Evolutionary conservation across 2,888 invertebrate genomes (phyloP), one percentile per base, ranked within the genome.

Genomic region (Drosophila pullipes): DNA sequence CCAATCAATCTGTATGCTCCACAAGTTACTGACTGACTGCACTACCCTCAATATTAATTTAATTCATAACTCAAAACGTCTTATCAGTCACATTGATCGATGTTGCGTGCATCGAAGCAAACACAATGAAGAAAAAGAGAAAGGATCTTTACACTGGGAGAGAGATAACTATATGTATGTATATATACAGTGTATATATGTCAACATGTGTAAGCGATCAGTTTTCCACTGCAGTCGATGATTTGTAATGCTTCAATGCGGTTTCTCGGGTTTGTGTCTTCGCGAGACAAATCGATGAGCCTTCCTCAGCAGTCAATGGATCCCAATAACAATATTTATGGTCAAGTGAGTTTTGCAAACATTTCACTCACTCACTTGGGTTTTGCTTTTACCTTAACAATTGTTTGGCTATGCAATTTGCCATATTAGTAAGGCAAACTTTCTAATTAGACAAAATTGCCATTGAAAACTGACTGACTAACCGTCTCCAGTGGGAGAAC

Each of bases 41-140:
- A 62, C 61, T 62, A 61, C 61, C 52, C 59, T 54, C 55, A 44
- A 58, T 62, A 81, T 76, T 72, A 75, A 88, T 83, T 89, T 76
- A 81, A 89, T 90, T 86, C 89, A 89, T 89, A 89, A 89, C 74
- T 86, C 87, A 89, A 90, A 80, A 59, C 66, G 73, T 73, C 74
- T 89, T 90, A 85, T 90, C 89, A 79, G 69, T 69, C 69, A 73
- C 58, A 82, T 78, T 86, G 84, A 90, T 85, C 84, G 87, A 89
- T 90, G 84, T 83, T 72, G 89, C 85, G 76, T 86, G 81, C 89
- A 73, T 55, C 69, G 54, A 64, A 67, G 60, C 67, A 69, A 82
- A 69, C 69, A 60, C 47, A 54, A 50, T n/a, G 50, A 69, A 66
- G 30, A 59, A 80, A 76, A 71, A 89, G 90, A 89, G 89, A 90